These are phyloP conservation scores for Eptatretus burgeri DNA, from an alignment of 2,113 vertebrate genomes.

Conservation along the genomic window DNA sequence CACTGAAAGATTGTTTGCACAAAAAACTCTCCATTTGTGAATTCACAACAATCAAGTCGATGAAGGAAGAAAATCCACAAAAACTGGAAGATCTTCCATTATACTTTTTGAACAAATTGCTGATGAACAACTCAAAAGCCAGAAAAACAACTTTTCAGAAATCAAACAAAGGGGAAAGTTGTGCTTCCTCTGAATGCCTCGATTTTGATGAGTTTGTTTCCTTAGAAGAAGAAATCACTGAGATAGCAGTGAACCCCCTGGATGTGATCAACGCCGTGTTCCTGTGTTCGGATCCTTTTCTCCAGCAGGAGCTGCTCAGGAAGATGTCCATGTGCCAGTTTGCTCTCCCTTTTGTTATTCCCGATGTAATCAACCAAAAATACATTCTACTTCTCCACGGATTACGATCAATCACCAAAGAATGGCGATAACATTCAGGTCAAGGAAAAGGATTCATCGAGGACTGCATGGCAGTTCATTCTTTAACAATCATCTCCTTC, in stretches of 20 bases:
- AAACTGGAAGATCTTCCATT: too few species aligned
- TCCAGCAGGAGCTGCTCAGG: constrained; percentile 20
- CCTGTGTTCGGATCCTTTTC: constrained; percentile 23
- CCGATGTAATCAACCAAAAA: constrained; percentile 16
- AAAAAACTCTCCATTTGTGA: too few species aligned
- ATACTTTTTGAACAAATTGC: too few species aligned
- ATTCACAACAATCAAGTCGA: too few species aligned
- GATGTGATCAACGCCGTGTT: constrained; percentile 25
- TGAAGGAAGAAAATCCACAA: too few species aligned
- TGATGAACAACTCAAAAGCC: too few species aligned
- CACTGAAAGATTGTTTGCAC: too few species aligned
- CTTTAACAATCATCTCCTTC: constrained; percentile 28
- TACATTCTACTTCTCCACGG: constrained; percentile 21
- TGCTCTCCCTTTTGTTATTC: constrained; percentile 32
- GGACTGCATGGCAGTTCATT: constrained; percentile 14
- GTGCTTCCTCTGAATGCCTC: too few species aligned
- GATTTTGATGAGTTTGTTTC: too few species aligned
- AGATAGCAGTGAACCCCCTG: constrained; percentile 17
- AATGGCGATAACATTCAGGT: constrained; percentile 12
- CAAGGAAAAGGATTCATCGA: constrained; percentile 10
- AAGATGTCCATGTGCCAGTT: constrained; percentile 28
- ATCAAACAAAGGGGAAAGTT: too few species aligned
- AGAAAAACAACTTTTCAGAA: too few species aligned
- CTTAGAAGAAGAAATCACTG: too few species aligned
- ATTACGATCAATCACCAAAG: constrained; percentile 17